A percentile compares a stretch with the other conserved stretches of the same genome.
Evolutionary conservation across 2,113 vertebrate genomes (phyloP).

Genomic region (Electrona antarctica): DNA sequence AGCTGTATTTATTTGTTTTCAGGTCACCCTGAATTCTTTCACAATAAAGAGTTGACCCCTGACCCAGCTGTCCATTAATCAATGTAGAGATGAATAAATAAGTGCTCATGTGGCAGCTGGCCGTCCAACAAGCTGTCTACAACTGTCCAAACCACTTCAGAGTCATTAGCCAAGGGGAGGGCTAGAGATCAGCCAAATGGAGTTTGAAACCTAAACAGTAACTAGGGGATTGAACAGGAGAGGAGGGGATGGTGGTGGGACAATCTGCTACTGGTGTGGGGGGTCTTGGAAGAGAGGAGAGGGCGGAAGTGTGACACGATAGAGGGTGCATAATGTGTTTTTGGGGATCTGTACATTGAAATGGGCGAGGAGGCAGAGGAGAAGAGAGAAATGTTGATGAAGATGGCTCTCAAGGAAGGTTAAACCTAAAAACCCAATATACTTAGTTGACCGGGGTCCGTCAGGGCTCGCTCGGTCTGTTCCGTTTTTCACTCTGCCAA

Average conservation of each 20-base stretch:
- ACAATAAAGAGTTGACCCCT: conserved; percentile 73
- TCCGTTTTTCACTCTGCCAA: too few relatives aligned
- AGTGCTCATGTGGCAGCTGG: conserved; percentile 75
- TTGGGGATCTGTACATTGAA: too few relatives aligned
- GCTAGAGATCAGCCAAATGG: conserved; percentile 75
- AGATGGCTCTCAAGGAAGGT: too few relatives aligned
- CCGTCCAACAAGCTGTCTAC: conserved; percentile 77
- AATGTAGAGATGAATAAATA: conserved; percentile 76
- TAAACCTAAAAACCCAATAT: too few relatives aligned
- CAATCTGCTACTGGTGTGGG: conserved; percentile 77
- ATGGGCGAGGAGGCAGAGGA: too few relatives aligned
- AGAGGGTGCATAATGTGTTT: too few relatives aligned
- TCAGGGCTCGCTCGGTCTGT: too few relatives aligned
- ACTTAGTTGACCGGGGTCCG: too few relatives aligned
- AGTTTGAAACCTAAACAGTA: conserved; percentile 82
- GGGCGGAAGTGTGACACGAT: conserved; percentile 4
- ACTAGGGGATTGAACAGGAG: conserved; percentile 75
- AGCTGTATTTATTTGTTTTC: conserved; percentile 74
- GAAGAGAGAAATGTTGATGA: too few relatives aligned
- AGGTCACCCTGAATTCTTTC: conserved; percentile 46
- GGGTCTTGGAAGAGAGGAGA: conserved; percentile 51
- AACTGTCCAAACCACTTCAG: conserved; percentile 80
- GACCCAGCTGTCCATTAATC: conserved; percentile 77
- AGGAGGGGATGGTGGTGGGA: conserved; percentile 40
- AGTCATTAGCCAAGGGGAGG: conserved; percentile 66